phyloP scores from a whole-genome alignment of 2,888 invertebrate species.

The Terebella lapidaria region DNA sequence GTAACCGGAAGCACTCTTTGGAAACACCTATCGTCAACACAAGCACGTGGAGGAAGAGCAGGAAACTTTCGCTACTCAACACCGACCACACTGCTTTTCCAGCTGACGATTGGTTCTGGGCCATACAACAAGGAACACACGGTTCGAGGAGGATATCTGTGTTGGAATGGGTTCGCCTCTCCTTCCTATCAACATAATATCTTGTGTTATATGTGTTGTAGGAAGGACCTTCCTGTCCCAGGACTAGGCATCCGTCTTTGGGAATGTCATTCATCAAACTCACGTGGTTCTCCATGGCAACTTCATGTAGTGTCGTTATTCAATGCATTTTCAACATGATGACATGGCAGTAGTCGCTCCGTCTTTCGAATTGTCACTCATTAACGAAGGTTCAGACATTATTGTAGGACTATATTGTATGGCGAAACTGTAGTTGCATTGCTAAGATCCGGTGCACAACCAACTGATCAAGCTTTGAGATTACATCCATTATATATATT shows the following conservation, averaged over 20 bases:
- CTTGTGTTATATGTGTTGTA: slow-evolving; percentile 9
- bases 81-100: slow-evolving; percentile 1
- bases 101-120: neutral
- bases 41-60: slow-evolving; percentile 7
- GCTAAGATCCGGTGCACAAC: too few relatives aligned
- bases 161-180: neutral
- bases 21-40: slow-evolving; percentile 10
- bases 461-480: too few relatives aligned
- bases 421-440: too few relatives aligned
- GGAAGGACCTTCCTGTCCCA: slow-evolving; percentile 6
- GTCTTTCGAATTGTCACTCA: too few relatives aligned
- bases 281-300: neutral
- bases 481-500: too few relatives aligned
- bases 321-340: too few relatives aligned
- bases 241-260: neutral
- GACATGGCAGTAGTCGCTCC: too few relatives aligned
- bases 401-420: too few relatives aligned
- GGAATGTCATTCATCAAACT: neutral
- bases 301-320: too few relatives aligned
- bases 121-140: slow-evolving; percentile 6
- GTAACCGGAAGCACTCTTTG: slow-evolving; percentile 9
- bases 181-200: slow-evolving; percentile 5
- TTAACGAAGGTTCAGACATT: too few relatives aligned
- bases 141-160: slow-evolving; percentile 4
- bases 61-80: slow-evolving; percentile 9